These are phyloP conservation scores for Rhopilema esculentum DNA, from an alignment of 30 jellyfish, hydroid and myxozoan species.

Conservation along the genomic window DNA sequence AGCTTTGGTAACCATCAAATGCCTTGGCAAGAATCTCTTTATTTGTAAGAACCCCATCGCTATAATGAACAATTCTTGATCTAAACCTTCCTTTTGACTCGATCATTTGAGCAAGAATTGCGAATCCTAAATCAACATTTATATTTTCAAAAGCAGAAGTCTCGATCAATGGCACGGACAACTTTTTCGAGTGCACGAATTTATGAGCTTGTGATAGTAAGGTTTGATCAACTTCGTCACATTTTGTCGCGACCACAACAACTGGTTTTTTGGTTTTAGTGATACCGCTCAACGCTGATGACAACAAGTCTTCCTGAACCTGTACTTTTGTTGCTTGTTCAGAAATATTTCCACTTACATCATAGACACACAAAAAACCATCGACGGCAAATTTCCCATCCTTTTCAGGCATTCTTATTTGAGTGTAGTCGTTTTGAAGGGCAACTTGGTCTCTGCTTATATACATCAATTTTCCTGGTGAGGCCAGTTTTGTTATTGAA, in stretches of 20 bases:
- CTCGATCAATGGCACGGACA: conserved; percentile 88
- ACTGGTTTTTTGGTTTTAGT: conserved; percentile 87
- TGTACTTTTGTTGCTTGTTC: conserved; percentile 62
- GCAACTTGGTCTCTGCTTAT: conserved; percentile 99
- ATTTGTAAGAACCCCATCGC: conserved; percentile 67
- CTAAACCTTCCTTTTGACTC: conserved; percentile 86
- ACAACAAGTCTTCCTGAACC: conserved; percentile 89
- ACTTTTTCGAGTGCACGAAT: conserved; percentile 86
- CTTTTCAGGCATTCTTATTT: conserved; percentile 77
- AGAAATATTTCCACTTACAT: conserved; percentile 87
- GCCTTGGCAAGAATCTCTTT: conserved; percentile 68
- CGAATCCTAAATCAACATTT: conserved; percentile 85
- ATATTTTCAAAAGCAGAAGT: conserved; percentile 87
- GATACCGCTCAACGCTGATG: conserved; percentile 70
- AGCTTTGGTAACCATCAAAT: conserved; percentile 72
- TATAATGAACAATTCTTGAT: conserved; percentile 79
- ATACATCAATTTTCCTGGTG: conserved; percentile 96
- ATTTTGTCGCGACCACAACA: conserved; percentile 97
- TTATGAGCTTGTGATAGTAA: conserved; percentile 91
- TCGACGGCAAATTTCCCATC: conserved; percentile 91
- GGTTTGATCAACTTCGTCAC: conserved; percentile 85
- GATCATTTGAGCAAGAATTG: conserved; percentile 80
- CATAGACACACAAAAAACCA: conserved; percentile 97
- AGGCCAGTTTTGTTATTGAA: conserved; percentile 80
- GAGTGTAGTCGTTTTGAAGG: conserved; percentile 84